phyloP scores from a whole-genome alignment of 2,113 vertebrate genomes.

The Ameiurus melas region DNA sequence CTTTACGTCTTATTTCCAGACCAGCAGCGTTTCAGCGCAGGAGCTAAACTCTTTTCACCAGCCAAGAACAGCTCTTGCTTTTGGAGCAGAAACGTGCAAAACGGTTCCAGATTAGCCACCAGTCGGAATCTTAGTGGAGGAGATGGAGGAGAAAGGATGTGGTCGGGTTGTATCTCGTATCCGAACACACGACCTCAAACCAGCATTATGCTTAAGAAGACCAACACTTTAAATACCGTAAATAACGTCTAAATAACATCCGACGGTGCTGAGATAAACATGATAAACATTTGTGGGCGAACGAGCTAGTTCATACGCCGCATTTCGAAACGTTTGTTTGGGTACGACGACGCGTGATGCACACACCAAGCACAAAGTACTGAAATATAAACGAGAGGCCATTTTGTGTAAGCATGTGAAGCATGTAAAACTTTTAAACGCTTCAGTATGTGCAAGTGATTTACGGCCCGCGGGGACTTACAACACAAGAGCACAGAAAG shows the following conservation, averaged over 20 bases:
- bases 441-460: slow-evolving; percentile 21
- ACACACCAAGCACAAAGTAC: neutral
- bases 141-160: too few relatives aligned
- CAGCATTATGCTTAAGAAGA: neutral
- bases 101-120: slow-evolving; percentile 7
- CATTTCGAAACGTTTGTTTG: too few relatives aligned
- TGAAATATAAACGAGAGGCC: neutral
- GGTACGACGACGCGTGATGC: neutral
- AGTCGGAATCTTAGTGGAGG: neutral
- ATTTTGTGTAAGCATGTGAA: slow-evolving; percentile 17
- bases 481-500: neutral
- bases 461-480: neutral
- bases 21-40: neutral
- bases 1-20: neutral
- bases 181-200: neutral
- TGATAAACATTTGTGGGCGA: neutral
- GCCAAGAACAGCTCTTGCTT: slow-evolving; percentile 6
- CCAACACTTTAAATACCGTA: neutral
- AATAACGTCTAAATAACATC: neutral
- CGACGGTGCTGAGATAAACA: neutral
- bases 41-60: neutral
- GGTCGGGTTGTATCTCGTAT: neutral
- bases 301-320: neutral
- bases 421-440: slow-evolving; percentile 14
- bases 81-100: neutral